Percentiles rank a stretch among this genome's conserved stretches.
Conservation (phyloP, 1,140 invertebrate species). For the Arion vulgaris region DNA sequence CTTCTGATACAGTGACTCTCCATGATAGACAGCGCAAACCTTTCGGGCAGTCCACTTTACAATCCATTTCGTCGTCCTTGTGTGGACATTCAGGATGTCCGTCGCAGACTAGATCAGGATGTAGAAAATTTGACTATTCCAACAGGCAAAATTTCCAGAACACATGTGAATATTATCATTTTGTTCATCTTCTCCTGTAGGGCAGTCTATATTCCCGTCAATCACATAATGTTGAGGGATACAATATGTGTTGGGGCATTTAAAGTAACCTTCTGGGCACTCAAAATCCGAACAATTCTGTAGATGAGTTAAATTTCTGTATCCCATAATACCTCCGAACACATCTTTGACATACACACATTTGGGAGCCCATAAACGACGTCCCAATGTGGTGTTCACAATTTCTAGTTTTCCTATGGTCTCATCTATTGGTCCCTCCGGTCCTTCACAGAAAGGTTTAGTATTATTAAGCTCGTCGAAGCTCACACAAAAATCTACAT, state of each 20-base stretch:
- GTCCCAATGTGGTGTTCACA: not conserved
- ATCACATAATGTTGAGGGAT: not conserved
- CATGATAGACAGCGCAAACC: not conserved
- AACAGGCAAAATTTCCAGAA: not conserved
- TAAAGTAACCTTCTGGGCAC: not conserved
- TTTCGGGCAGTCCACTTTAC: not conserved
- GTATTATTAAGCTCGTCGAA: not conserved
- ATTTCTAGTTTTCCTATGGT: too few relatives aligned
- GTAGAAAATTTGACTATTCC: not conserved
- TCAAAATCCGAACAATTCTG: not conserved
- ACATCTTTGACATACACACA: not conserved
- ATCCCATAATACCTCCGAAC: not conserved
- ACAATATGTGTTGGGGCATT: constrained; percentile 4
- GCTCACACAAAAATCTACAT: not conserved
- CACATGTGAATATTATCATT: not conserved
- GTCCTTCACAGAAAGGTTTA: too few relatives aligned
- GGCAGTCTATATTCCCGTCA: not conserved
- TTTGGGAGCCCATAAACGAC: not conserved
- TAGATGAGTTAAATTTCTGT: not conserved
- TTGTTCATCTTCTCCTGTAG: constrained; percentile 12
- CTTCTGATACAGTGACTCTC: not conserved
- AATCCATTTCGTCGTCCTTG: not conserved
- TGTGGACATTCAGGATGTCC: constrained; percentile 2
- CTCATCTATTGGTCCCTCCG: too few relatives aligned
- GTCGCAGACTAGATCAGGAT: not conserved